A percentile compares a stretch with the other conserved stretches of the same genome.
These are phyloP conservation scores for Sycobia sp. DNA, from an alignment of 1,140 invertebrate genomes.

Conservation along the genomic window DNA sequence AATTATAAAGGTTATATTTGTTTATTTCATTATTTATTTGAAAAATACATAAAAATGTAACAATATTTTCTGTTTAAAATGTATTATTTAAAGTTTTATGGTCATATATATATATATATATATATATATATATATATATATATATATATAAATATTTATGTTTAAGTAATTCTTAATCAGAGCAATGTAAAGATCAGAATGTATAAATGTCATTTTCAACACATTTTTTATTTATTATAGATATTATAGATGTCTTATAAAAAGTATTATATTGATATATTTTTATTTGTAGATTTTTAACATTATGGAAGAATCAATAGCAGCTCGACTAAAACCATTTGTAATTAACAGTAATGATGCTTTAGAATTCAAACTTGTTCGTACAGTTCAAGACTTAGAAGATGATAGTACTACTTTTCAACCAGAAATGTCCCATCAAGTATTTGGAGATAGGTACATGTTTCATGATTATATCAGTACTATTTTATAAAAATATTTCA, in stretches of 20 bases:
- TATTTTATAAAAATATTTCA: conserved; percentile 26
- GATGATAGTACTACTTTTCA: conserved; percentile 75
- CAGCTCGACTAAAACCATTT: conserved; percentile 65
- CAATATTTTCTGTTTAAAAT: not conserved
- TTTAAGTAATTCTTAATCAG: not conserved
- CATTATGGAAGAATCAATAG: conserved; percentile 57
- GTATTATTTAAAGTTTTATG: too few species aligned
- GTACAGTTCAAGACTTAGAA: conserved; percentile 71
- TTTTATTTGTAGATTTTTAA: conserved; percentile 30
- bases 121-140: too few species aligned
- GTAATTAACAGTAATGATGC: conserved; percentile 75
- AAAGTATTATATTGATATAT: not conserved
- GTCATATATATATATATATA: too few species aligned
- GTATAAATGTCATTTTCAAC: too few species aligned
- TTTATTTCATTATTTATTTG: not conserved
- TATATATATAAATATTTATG: not conserved
- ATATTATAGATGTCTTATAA: not conserved
- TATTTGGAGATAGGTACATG: conserved; percentile 81
- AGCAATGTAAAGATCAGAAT: not conserved
- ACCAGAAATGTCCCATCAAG: conserved; percentile 91
- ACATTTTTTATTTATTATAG: not conserved
- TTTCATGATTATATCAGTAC: not conserved
- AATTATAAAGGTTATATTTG: conserved; percentile 14
- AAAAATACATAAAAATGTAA: not conserved
- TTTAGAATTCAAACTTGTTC: conserved; percentile 79